Conservation (phyloP, 2,113 vertebrate genomes). For the Stictonetta naevosa region DNA sequence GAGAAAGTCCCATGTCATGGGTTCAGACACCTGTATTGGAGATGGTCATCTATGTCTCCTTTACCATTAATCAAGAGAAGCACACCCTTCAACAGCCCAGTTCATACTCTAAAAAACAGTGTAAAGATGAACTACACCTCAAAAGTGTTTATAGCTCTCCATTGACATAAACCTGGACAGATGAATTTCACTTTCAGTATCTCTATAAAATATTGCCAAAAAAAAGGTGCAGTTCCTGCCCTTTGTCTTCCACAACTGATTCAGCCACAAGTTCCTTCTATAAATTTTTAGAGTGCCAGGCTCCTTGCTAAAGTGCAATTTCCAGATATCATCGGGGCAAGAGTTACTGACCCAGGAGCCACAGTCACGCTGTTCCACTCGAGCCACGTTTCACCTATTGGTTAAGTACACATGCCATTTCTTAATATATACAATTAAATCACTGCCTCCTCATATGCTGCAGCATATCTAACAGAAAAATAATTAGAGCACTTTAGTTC, state of each 20-base stretch:
- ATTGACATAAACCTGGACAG: background rate
- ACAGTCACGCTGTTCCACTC: background rate
- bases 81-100: background rate
- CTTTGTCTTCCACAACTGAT: background rate
- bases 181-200: background rate
- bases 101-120: background rate
- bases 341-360: background rate
- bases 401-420: background rate
- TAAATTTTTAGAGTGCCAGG: background rate
- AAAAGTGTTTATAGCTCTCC: background rate
- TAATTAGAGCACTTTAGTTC: background rate
- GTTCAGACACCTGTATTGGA: background rate
- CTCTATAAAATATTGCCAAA: background rate
- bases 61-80: background rate
- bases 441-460: background rate
- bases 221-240: background rate
- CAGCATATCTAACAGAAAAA: background rate
- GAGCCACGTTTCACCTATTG: background rate
- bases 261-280: background rate
- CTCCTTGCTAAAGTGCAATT: background rate
- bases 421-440: background rate
- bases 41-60: background rate
- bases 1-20: background rate
- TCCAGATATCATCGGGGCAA: background rate
- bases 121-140: background rate